These are phyloP conservation scores for Buathra laborator DNA, from an alignment of 2,888 invertebrate genomes.

Conservation along the genomic window DNA sequence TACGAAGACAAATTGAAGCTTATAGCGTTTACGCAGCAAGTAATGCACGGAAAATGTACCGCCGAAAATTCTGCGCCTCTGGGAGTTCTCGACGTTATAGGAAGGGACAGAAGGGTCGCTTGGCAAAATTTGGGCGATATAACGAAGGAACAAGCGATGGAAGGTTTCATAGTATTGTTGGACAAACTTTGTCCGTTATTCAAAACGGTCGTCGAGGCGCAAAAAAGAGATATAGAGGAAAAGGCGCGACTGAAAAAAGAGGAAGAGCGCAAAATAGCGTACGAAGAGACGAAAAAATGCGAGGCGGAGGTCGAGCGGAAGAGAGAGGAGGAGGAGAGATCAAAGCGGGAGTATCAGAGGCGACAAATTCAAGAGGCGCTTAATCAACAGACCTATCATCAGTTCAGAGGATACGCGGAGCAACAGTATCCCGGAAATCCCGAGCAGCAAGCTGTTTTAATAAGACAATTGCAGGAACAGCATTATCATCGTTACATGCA, in stretches of 20 bases:
- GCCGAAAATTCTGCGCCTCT: conserved; percentile 91
- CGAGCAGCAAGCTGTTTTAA: conserved; percentile 96
- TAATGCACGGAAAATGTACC: conserved; percentile 93
- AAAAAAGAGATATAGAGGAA: conserved; percentile 94
- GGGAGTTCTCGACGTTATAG: conserved; percentile 98
- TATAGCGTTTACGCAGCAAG: conserved; percentile 97
- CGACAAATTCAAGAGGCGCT: conserved; percentile 97
- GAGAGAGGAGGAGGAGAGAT: conserved; percentile 88
- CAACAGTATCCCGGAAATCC: conserved; percentile 95
- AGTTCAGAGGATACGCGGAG: conserved; percentile 96
- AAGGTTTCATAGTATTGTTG: conserved; percentile 95
- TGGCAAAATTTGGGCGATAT: conserved; percentile 97
- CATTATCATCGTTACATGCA: conserved; percentile 99
- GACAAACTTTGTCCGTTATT: conserved; percentile 96
- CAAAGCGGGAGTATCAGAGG: conserved; percentile 88
- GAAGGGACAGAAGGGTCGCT: conserved; percentile 95
- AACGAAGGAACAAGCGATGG: conserved; percentile 94
- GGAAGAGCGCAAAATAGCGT: conserved; percentile 87
- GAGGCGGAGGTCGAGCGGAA: conserved; percentile 83
- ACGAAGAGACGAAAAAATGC: conserved; percentile 88
- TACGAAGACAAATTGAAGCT: conserved; percentile 97
- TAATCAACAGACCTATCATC: conserved; percentile 96
- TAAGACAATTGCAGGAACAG: conserved; percentile 98
- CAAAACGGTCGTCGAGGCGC: conserved; percentile 95
- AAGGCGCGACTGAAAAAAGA: conserved; percentile 89